Base-by-base conservation (phyloP, 2,797 vertebrate genomes). In the Cercopithecus mitis region DNA sequence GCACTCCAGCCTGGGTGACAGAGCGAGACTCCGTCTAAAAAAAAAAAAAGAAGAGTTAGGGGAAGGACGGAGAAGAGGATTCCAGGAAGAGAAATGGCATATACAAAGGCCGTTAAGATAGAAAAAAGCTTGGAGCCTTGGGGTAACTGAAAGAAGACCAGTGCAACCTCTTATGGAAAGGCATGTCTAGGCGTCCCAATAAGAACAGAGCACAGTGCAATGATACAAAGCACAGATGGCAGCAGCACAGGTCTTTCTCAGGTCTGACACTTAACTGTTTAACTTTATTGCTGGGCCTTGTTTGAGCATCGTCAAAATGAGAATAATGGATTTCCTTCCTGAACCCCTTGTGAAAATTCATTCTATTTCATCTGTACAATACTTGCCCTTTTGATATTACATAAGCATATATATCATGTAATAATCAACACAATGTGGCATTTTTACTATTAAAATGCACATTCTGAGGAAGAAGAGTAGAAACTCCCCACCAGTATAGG, bases 301-400 rank as follows among this genome's bases (percentile, higher is more conserved):
- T 67, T 90, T 89, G 43, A 89, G 33, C 55, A 90, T 81, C 84
- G 95, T 90, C 67, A 55, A 81, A 87, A 93, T 84, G 13, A 83
- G 52, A 91, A 93, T 55, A 75, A 67, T 43, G n/a, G n/a, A 75
- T 88, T 94, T 97, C 30, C 73, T 91, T 87, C 50, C 33, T 67
- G 33, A 96, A 90, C 12, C 7, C 27, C 70, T 86, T 93, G 20
- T 88, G 58, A 95, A 92, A 91, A 90, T 90, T 73, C 36, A 87
- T 57, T 87, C 17, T 82, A 93, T 95, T 93, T 93, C 22, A 55
- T 92, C 55, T 85, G 13, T 52, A 92, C 93, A 94, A 94, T 58
- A 73, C 41, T 81, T 90, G 52, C 36, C 55, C 61, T 92, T 90
- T 80, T 88, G 27, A 84, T 90, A 27, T 67, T 76, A 70, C 33